Base-by-base conservation (phyloP, 2,797 vertebrate genomes). In the Poecilia gillii region DNA sequence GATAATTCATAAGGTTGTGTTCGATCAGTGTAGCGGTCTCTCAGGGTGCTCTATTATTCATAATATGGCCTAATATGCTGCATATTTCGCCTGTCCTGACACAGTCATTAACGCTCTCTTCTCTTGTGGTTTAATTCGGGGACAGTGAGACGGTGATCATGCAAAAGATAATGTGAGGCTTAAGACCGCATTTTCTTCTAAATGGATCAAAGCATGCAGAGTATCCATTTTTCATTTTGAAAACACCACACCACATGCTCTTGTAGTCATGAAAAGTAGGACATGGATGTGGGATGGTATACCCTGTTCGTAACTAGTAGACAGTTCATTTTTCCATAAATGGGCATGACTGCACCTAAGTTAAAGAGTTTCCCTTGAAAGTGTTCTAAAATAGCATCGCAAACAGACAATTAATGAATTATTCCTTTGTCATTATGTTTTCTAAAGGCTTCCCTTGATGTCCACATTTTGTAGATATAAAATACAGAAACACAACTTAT, bases 1-100 rank as follows among this genome's bases (percentile, higher is more conserved):
- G 94, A 95, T 95, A 95, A 96, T 95, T 96, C 89, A 95, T 94
- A 95, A 95, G 93, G 92, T 93, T 93, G 90, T 95, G 93, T 95
- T 94, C 88, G 92, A 96, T 96, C 93, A 94, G 92, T 95, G 94
- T 95, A 93, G 90, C 90, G 85, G 87, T 92, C 91, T 91, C 92
- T 91, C 85, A 78, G 77, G 70, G 75, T 83, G 81, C 77, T 96
- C 73, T 88, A 96, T 96, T 94, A 96, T 96, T 96, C 83, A 96
- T 94, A 51, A 62, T 72, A 76, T 72, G 86, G 79, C 74, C 86
- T 88, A 92, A 94, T 94, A 93, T 88, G 89, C 90, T 81, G 85
- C 64, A 62, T 85, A 86, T 79, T 80, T 86, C 78, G 76, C 82
- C 79, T 85, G 1, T 75, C 84, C 84, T 81, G 79, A 90, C 87